Evolutionary conservation across 2,888 invertebrate species (phyloP).

Genomic region (Diloba caeruleocephala): DNA sequence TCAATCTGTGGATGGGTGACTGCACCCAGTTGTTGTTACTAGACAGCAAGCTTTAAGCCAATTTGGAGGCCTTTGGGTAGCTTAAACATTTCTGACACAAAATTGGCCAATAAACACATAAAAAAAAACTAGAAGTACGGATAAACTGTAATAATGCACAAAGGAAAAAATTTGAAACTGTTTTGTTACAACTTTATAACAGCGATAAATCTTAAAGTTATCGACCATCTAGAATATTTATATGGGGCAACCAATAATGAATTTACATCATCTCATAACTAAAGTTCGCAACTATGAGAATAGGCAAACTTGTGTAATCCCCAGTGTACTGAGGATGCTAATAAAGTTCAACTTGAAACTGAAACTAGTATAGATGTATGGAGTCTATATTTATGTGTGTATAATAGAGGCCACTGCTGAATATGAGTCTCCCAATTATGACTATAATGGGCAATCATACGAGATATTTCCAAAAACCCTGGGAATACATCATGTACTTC

Average conservation of each 20-base stretch:
- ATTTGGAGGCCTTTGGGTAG: too few species aligned
- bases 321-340: slow-evolving; percentile 66
- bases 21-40: too few species aligned
- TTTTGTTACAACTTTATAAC: slow-evolving; percentile 8
- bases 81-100: too few species aligned
- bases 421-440: too few species aligned
- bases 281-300: slow-evolving; percentile 69
- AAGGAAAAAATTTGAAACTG: slow-evolving; percentile 1
- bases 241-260: slow-evolving; percentile 53
- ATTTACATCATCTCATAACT: slow-evolving; percentile 64
- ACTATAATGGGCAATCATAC: too few species aligned
- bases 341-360: slow-evolving; percentile 62
- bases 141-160: background rate
- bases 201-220: slow-evolving; percentile 28
- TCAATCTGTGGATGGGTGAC: too few species aligned
- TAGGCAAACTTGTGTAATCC: slow-evolving; percentile 78
- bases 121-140: too few species aligned
- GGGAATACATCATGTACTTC: too few species aligned
- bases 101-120: too few species aligned
- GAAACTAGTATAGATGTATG: slow-evolving; percentile 9
- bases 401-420: background rate
- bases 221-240: slow-evolving; percentile 24
- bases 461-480: too few species aligned
- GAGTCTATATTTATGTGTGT: background rate
- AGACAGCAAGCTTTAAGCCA: too few species aligned